phyloP scores from a whole-genome alignment of 2,888 invertebrate species.

The Andrena chrysosceles region DNA sequence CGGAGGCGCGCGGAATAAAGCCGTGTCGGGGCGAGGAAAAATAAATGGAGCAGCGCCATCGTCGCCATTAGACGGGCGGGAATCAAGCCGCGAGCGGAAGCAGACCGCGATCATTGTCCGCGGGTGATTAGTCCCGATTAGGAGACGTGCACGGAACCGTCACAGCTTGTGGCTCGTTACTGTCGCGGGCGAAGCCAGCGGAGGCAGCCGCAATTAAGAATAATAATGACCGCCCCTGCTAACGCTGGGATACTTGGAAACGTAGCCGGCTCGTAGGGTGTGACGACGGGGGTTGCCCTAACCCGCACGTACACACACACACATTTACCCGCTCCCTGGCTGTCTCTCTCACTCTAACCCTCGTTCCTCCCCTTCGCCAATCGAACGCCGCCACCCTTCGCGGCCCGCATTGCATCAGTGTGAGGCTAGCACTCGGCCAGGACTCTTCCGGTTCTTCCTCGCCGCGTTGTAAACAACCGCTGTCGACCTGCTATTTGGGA shows the following conservation, averaged over 20 bases:
- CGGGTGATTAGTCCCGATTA: constrained; percentile 36
- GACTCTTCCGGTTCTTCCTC: constrained; percentile 69
- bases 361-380: constrained; percentile 66
- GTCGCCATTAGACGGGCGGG: constrained; percentile 20
- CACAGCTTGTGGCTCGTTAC: constrained; percentile 48
- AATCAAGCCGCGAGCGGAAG: background rate
- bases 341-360: constrained; percentile 16
- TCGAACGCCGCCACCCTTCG: constrained; percentile 72
- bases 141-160: constrained; percentile 54
- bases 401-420: constrained; percentile 78
- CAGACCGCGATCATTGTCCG: background rate
- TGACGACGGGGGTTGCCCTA: constrained; percentile 63
- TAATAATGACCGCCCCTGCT: constrained; percentile 64
- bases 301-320: background rate
- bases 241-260: constrained; percentile 50
- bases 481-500: constrained; percentile 38
- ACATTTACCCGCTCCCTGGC: background rate
- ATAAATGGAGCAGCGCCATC: constrained; percentile 38
- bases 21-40: constrained; percentile 12
- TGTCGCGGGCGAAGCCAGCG: constrained; percentile 68
- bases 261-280: constrained; percentile 68
- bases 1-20: constrained; percentile 31
- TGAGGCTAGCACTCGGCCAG: constrained; percentile 71
- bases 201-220: constrained; percentile 66
- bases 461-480: constrained; percentile 62